Base-by-base conservation (phyloP, 2,888 invertebrate genomes). In the Chironomus tentans region DNA sequence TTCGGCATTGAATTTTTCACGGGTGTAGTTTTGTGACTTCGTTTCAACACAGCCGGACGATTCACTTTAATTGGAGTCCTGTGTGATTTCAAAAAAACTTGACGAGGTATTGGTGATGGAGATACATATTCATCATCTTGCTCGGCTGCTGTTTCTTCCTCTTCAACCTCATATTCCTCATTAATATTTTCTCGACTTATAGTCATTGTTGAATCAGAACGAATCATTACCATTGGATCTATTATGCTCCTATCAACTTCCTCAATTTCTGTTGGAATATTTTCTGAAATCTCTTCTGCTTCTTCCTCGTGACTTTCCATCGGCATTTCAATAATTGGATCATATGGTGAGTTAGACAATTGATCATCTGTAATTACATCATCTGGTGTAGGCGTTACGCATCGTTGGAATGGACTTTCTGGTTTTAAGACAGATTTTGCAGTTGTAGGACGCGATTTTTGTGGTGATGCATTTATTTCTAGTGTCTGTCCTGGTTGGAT, bases 1-100 rank as follows among this genome's bases (percentile, higher is more conserved):
- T 68, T 68, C n/a, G 69, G 76, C 69, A 76, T 76, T 28, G 69
- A n/a, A 69, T 76, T 76, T 48, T 69, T 76, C 2, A 69, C 61
- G 4, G 76, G 76, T 15, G 61, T 76, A 10, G 62, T 15, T 56
- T 69, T 68, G 21, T 61, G 50, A 22, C 38, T 76, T 61, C 69
- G 50, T 28, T 76, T 76, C 56, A 76, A 15, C 1, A 68, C 68
- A 38, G 76, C 50, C 13, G 47, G 76, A 10, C 76, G 76, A 12
- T 76, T 62, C 3, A 6, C 48, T 22, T 24, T 72, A 2, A 18
- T 15, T 24, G 74, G 74, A 13, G 65, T 47, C 21, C 48, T n/a
- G 7, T 68, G 68, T 47, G 24, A 10, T 13, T 48, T 18, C 5
- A 61, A 18, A 6, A 12, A 24, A 4, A 28, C 56, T 28, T 76